Evolutionary conservation across 2,797 vertebrate species (phyloP).

Genomic region (Valencia hispanica): DNA sequence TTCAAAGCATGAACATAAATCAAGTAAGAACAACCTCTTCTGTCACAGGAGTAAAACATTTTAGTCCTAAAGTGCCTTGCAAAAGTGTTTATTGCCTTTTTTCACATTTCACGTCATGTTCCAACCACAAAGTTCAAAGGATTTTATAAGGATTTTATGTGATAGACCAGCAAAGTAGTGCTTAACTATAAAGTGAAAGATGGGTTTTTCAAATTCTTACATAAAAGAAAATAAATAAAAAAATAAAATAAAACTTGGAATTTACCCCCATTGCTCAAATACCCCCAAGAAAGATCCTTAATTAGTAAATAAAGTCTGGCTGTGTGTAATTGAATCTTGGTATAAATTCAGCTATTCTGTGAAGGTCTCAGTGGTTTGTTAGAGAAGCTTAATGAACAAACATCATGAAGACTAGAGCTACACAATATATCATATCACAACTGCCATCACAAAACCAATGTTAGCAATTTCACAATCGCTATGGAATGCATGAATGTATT

Average conservation of each 20-base stretch:
- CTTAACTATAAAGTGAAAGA: neutral
- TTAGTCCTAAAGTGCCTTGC: neutral
- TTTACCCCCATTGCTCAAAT: no score
- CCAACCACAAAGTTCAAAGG: neutral
- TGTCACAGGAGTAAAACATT: neutral
- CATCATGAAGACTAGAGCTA: no score
- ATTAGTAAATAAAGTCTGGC: no score
- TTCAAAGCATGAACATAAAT: neutral
- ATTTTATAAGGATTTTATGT: neutral
- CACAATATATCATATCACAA: no score
- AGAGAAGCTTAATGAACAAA: no score
- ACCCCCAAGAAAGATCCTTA: no score
- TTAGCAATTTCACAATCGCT: no score
- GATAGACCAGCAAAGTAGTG: neutral
- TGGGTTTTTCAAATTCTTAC: neutral
- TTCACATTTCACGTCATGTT: neutral
- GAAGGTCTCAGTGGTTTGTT: no score
- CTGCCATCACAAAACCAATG: no score
- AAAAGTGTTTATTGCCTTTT: neutral
- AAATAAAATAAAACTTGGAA: neutral
- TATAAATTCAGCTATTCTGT: no score
- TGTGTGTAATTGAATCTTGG: no score
- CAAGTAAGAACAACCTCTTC: neutral
- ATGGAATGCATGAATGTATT: no score
- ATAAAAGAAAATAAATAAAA: neutral